phyloP scores from a whole-genome alignment of 2,797 vertebrate species.

The Acanthornis magna region DNA sequence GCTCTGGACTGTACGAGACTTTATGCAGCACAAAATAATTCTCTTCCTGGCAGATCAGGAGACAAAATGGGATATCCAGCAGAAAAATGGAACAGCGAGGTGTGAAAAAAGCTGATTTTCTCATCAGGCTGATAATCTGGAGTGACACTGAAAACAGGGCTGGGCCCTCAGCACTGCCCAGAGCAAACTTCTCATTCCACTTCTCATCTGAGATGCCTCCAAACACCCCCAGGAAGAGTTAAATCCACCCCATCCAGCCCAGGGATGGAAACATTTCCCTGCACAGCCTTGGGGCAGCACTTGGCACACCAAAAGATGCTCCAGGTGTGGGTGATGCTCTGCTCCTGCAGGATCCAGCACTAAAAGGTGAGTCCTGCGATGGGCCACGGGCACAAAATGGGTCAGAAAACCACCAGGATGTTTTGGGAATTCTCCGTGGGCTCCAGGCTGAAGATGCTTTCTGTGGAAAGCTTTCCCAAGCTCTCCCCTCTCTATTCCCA shows the following conservation, averaged over 20 bases:
- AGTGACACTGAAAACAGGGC: fast-evolving
- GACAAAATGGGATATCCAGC: background rate
- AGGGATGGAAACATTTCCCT: background rate
- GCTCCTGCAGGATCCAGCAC: background rate
- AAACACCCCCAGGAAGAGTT: background rate
- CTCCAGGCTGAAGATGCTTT: background rate
- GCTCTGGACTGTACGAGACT: background rate
- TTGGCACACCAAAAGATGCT: background rate
- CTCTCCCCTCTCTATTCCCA: background rate
- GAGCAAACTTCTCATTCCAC: background rate
- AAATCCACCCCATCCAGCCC: background rate
- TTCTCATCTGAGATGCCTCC: background rate
- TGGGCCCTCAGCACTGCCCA: background rate
- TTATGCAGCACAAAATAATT: fast-evolving
- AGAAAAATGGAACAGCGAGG: background rate
- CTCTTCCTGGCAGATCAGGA: background rate
- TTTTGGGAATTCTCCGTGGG: background rate
- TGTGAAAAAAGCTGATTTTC: background rate
- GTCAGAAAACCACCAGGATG: background rate
- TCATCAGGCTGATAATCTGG: background rate
- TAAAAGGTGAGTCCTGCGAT: fast-evolving
- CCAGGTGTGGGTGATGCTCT: background rate
- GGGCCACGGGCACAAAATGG: fast-evolving
- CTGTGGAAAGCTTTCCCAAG: background rate
- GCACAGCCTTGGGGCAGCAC: background rate